Conservation (phyloP, 1,140 invertebrate genomes). For the Monochamus saltuarius region DNA sequence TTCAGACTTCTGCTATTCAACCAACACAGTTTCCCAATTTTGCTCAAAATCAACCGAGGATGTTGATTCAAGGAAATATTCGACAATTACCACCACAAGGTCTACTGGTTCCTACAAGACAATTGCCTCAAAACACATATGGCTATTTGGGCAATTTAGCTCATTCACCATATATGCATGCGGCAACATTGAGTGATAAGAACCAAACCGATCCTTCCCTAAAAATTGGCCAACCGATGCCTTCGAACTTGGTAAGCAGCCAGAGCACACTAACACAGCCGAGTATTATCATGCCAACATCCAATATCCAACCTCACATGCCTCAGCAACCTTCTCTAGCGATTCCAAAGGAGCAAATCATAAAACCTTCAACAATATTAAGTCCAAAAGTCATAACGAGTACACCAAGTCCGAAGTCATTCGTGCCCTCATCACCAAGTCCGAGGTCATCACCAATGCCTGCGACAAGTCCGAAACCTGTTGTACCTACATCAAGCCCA, state of each 20-base stretch:
- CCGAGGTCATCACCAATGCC: background rate
- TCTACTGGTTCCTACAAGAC: constrained; percentile 32
- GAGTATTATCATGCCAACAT: background rate
- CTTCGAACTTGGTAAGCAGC: background rate
- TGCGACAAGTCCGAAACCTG: constrained; percentile 18
- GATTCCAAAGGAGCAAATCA: constrained; percentile 9
- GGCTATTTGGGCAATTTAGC: constrained; percentile 27
- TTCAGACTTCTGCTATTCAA: constrained; percentile 30
- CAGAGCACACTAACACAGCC: background rate
- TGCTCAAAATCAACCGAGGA: constrained; percentile 23
- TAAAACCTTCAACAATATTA: background rate
- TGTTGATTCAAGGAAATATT: constrained; percentile 37
- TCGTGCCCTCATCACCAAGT: background rate
- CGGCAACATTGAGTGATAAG: constrained; percentile 2
- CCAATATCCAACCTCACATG: constrained; percentile 4
- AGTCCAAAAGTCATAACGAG: constrained; percentile 7
- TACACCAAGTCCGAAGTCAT: constrained; percentile 15
- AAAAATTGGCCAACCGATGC: constrained; percentile 3
- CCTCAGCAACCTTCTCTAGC: constrained; percentile 10
- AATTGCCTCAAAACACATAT: constrained; percentile 19
- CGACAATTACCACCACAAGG: constrained; percentile 25
- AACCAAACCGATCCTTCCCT: background rate
- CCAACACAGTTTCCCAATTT: constrained; percentile 27
- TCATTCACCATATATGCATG: constrained; percentile 16
- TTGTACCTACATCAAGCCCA: constrained; percentile 55